Evolutionary conservation across 2,113 vertebrate genomes (phyloP).

Genomic region (Gymnobelideus leadbeateri): DNA sequence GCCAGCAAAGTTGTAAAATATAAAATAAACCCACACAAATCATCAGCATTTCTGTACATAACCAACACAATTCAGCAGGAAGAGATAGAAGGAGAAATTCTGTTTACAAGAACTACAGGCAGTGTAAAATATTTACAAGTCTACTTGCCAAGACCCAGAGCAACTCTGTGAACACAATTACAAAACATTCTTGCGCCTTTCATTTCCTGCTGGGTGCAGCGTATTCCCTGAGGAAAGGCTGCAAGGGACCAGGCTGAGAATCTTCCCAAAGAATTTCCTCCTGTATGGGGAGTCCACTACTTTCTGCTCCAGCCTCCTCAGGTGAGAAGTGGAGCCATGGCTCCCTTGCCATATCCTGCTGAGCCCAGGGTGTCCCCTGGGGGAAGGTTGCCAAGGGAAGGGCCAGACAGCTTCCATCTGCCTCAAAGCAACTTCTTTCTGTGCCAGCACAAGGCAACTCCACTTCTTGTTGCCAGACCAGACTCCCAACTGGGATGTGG

Average conservation of each 20-base stretch:
- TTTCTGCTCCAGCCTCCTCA: not conserved
- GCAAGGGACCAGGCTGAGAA: not conserved
- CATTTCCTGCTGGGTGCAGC: not conserved
- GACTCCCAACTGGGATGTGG: not conserved
- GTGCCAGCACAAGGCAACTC: not conserved
- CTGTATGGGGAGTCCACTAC: not conserved
- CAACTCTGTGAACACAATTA: not conserved
- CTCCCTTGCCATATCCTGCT: not conserved
- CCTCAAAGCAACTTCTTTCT: not conserved
- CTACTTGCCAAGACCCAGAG: not conserved
- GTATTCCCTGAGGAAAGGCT: not conserved
- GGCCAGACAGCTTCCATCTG: not conserved
- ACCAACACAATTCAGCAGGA: not conserved
- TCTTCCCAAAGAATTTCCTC: not conserved
- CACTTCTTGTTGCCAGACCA: not conserved
- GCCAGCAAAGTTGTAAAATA: not conserved
- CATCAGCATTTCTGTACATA: not conserved
- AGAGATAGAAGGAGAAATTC: not conserved
- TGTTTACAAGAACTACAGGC: not conserved
- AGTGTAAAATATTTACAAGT: not conserved
- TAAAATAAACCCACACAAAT: not conserved
- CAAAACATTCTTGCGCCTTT: not conserved
- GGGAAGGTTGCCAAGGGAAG: not conserved
- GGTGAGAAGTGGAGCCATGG: not conserved
- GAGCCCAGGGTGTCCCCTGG: not conserved